These are phyloP conservation scores for Odocoileus virginianus DNA, from an alignment of 2,113 vertebrate species.

Conservation along the genomic window DNA sequence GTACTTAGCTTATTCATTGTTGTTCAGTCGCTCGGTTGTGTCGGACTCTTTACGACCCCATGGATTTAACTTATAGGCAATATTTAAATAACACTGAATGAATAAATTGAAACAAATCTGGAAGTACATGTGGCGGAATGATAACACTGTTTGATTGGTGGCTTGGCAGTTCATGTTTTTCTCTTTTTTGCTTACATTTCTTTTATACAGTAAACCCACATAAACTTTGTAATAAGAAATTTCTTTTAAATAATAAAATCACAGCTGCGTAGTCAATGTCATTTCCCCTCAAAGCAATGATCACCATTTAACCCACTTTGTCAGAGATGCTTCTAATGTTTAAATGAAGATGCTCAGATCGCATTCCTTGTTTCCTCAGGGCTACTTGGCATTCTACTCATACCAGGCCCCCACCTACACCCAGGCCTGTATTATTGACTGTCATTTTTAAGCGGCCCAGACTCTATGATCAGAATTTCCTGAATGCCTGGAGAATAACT, in stretches of 20 bases:
- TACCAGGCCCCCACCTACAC: not conserved
- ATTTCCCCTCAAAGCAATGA: not conserved
- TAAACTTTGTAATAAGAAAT: not conserved
- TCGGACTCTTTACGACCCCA: rapidly evolving
- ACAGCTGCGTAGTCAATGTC: not conserved
- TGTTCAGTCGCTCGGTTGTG: not conserved
- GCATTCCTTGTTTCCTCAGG: not conserved
- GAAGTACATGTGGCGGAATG: not conserved
- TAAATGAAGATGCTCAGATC: not conserved
- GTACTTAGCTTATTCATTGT: not conserved
- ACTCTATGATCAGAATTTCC: not conserved
- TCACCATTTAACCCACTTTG: not conserved
- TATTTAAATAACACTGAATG: not conserved
- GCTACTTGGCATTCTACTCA: not conserved
- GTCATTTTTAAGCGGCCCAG: not conserved
- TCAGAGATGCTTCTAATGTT: not conserved
- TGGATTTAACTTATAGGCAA: not conserved
- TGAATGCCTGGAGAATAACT: not conserved
- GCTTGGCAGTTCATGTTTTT: not conserved
- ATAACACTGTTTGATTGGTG: not conserved
- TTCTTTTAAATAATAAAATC: not conserved
- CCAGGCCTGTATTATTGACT: not conserved
- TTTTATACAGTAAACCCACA: not conserved
- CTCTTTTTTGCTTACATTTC: not conserved
- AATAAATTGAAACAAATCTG: not conserved